These are phyloP conservation scores for Rhipidura dahli DNA, from an alignment of 2,113 vertebrate genomes.

Conservation along the genomic window DNA sequence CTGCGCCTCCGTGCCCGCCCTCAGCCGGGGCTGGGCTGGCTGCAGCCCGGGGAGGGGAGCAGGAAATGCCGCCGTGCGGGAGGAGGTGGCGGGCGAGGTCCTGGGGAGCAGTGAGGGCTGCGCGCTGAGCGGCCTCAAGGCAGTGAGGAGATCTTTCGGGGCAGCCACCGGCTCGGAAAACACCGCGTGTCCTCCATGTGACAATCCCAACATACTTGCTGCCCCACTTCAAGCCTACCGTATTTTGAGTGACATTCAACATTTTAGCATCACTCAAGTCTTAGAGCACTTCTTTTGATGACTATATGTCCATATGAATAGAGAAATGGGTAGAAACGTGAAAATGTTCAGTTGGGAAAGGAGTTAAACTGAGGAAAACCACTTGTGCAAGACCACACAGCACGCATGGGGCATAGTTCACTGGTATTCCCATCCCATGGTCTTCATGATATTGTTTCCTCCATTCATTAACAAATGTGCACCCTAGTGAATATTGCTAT, in stretches of 20 bases:
- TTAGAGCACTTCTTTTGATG: neutral
- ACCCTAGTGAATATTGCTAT: neutral
- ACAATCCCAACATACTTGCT: too few relatives aligned
- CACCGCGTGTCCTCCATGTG: neutral
- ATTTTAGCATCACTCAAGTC: neutral
- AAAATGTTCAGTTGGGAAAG: neutral
- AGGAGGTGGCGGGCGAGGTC: neutral
- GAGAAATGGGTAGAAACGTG: neutral
- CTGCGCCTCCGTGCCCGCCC: neutral
- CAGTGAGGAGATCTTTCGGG: neutral
- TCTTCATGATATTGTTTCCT: neutral
- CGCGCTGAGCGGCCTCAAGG: neutral
- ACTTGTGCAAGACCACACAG: neutral
- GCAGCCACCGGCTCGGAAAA: neutral
- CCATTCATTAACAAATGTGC: neutral
- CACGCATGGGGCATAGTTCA: accelerated
- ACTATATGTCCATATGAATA: neutral
- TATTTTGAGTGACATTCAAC: neutral
- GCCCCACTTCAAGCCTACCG: neutral
- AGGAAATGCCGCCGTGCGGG: accelerated
- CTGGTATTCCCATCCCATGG: neutral
- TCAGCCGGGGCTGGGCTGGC: accelerated
- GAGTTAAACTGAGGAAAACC: neutral
- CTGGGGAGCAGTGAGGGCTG: neutral
- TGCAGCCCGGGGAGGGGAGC: too few relatives aligned